Conservation (phyloP, 2,113 vertebrate genomes). For the Pangasianodon gigas region DNA sequence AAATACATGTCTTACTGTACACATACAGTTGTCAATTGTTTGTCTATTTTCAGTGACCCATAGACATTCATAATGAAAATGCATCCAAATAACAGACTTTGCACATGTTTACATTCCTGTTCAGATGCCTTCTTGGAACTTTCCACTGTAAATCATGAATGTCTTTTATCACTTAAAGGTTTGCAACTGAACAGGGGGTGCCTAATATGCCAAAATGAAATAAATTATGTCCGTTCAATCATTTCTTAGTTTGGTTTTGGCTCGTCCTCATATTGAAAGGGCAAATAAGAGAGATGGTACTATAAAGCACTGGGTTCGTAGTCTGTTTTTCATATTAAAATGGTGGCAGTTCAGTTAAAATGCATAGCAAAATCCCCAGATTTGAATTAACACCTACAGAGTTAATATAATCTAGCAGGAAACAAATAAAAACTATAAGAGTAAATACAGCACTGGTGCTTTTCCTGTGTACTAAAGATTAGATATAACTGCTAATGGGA, state of each 20-base stretch:
- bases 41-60: slow-evolving; percentile 24
- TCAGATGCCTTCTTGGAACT: slow-evolving; percentile 33
- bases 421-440: background rate
- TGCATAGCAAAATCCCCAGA: background rate
- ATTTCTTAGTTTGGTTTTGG: slow-evolving; percentile 15
- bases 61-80: slow-evolving; percentile 18
- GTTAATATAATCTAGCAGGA: background rate
- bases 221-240: background rate
- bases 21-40: background rate
- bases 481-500: background rate
- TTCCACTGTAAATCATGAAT: slow-evolving; percentile 39
- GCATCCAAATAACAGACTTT: slow-evolving; percentile 32
- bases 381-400: background rate
- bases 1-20: background rate
- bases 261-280: background rate
- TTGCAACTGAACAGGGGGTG: slow-evolving; percentile 17
- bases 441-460: background rate
- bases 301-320: background rate
- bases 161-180: slow-evolving; percentile 25
- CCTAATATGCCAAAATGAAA: slow-evolving; percentile 43
- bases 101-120: slow-evolving; percentile 50
- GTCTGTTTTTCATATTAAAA: background rate
- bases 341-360: background rate
- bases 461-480: slow-evolving; percentile 12
- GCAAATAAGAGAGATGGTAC: background rate